Conservation (phyloP, 2,113 vertebrate genomes). For the Glaucidium brasilianum region DNA sequence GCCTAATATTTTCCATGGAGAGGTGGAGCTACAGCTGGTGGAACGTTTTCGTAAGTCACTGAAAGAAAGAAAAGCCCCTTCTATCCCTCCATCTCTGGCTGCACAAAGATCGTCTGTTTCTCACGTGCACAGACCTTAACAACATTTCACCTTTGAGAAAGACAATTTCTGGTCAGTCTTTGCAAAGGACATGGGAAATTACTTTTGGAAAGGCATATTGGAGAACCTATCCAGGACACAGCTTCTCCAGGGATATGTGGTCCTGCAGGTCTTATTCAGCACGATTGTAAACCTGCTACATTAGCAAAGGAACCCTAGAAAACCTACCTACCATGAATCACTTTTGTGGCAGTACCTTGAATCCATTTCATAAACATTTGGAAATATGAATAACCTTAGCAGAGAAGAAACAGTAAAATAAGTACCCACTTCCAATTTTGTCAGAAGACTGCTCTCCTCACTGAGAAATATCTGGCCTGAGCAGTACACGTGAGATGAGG, state of each 20-base stretch:
- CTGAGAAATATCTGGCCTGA: background rate
- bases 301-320: background rate
- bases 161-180: background rate
- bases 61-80: background rate
- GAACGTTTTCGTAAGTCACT: background rate
- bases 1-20: constrained; percentile 54
- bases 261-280: background rate
- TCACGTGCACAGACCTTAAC: fast-evolving
- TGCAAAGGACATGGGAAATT: background rate
- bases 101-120: constrained; percentile 24
- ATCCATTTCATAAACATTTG: background rate
- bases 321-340: background rate
- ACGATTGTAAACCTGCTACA: background rate
- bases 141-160: background rate
- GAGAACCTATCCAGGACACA: background rate
- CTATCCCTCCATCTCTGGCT: background rate
- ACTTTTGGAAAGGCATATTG: background rate
- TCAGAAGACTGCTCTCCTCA: background rate
- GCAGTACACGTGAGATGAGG: background rate
- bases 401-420: background rate
- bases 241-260: background rate
- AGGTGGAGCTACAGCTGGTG: background rate
- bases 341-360: background rate
- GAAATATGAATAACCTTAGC: background rate
- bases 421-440: background rate